Evolutionary conservation across 2,888 invertebrate species (phyloP), one percentile per base, ranked within the genome.

Genomic region (Proisotoma minuta): DNA sequence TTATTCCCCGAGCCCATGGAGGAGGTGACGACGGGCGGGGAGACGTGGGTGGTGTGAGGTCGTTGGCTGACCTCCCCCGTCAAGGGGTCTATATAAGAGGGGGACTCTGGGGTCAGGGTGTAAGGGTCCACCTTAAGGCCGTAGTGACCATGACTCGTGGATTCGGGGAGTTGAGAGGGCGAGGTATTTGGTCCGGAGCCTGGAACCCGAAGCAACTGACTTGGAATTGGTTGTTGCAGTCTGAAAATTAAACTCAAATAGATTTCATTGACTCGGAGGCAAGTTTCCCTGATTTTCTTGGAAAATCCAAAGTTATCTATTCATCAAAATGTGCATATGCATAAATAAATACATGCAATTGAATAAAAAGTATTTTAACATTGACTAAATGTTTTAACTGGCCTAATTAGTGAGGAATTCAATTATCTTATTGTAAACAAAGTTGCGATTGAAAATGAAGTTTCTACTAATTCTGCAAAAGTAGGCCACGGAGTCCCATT

Each of bases 71-170:
- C 68, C 27, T 68, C 63, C 23, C 67, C 67, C 5, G 63, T 65
- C 26, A 66, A 51, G 27, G 65, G 65, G 49, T 69, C 66, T 22
- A 70, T 68, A 47, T 69, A 72, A n/a, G 72, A 68, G 1, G 71
- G 70, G n/a, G 63, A 69, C 28, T 65, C 68, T 3, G 70, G 66
- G 58, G 69, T 69, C 53, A 72, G 57, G 10, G 69, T 65, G 66
- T 72, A 71, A 1, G 73, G 73, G 47, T 73, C 73, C 48, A 73
- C 73, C 59, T 73, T 73, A 10, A 73, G 59, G 12, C 71, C 73
- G 59, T 71, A 71, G 52, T 64, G 64, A 5, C n/a, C 10, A 15
- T 54, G 63, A 8, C 72, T 71, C 34, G 73, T 73, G 26, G 72
- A 72, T 65, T 73, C 73, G 29, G 73, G 73, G n/a, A 73, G 60